Base-by-base conservation (phyloP, 1,140 invertebrate species). In the Adoxophyes honmai region DNA sequence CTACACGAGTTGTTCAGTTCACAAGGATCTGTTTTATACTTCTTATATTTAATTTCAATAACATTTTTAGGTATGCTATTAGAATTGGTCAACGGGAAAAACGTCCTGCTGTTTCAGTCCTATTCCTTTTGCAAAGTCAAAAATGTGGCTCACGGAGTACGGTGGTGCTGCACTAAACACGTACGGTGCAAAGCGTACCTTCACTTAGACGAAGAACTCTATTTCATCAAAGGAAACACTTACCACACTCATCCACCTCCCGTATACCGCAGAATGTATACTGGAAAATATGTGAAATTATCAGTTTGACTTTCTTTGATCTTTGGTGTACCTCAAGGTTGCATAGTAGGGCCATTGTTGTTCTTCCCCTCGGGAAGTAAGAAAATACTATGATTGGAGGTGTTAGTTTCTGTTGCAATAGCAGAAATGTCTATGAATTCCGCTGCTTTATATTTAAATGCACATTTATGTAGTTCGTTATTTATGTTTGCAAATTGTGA, bases 121-220 rank as follows among this genome's bases (percentile, higher is more conserved):
- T 79, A 68, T 11, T 61, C 74, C 14, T 72, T 57, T 59, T 79
- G 75, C 52, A 60, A 56, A 6, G 73, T 66, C 28, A 34, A 58
- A 4, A 15, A 1, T 5, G 16, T 59, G 9, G 66, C 54, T 13
- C 44, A 38, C 1, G 60, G 57, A 1, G 15, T 51, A 13, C 66
- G 70, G 1, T 79, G 67, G 62, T 72, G 62, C 55, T 75, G 76
- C 48, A 79, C 52, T 9, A 75, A 55, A 13, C 16, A 44, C 0
- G 35, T 55, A 16, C 39, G 39, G 4, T 79, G 72, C 35, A 77
- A 67, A 9, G 60, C 65, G 0, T 79, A 68, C n/a, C 14, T 42
- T 10, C 13, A 15, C 39, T 14, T 42, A 16, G 39, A 42, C 13
- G 10, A n/a, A 7, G 10, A 14, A 4, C 5, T 16, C 14, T 16